Evolutionary conservation across 2,888 invertebrate genomes (phyloP).

Genomic region (Tenthredo scrophulariae): DNA sequence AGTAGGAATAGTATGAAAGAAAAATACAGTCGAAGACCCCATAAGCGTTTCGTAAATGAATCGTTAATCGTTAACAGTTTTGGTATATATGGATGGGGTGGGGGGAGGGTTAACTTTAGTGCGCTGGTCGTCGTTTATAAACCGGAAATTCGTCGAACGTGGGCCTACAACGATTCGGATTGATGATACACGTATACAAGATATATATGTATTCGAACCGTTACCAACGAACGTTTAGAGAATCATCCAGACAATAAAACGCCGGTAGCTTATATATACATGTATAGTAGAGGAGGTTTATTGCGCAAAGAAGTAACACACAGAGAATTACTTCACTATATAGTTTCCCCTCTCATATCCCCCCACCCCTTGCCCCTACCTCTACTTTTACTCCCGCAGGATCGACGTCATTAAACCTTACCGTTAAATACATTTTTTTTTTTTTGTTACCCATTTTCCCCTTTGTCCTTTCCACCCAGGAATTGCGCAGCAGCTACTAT

Average conservation of each 20-base stretch:
- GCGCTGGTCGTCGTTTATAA: slow-evolving; percentile 73
- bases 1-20: neutral
- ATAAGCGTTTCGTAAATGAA: slow-evolving; percentile 76
- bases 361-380: no score
- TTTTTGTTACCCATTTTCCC: slow-evolving; percentile 46
- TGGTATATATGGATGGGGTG: neutral
- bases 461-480: slow-evolving; percentile 2
- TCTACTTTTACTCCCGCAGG: neutral
- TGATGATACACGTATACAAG: slow-evolving; percentile 50
- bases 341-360: neutral
- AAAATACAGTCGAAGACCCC: slow-evolving; percentile 61
- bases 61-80: slow-evolving; percentile 76
- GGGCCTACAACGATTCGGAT: slow-evolving; percentile 68
- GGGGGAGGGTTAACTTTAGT: slow-evolving; percentile 59
- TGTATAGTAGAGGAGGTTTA: neutral
- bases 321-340: neutral
- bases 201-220: neutral
- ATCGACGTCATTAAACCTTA: slow-evolving; percentile 64
- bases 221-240: slow-evolving; percentile 59
- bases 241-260: slow-evolving; percentile 68
- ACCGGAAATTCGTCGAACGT: slow-evolving; percentile 72
- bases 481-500: neutral
- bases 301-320: slow-evolving; percentile 23
- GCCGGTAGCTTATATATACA: neutral
- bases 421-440: slow-evolving; percentile 61